phyloP scores from a whole-genome alignment of 2,113 vertebrate genomes.

The Nesogale talazaci region DNA sequence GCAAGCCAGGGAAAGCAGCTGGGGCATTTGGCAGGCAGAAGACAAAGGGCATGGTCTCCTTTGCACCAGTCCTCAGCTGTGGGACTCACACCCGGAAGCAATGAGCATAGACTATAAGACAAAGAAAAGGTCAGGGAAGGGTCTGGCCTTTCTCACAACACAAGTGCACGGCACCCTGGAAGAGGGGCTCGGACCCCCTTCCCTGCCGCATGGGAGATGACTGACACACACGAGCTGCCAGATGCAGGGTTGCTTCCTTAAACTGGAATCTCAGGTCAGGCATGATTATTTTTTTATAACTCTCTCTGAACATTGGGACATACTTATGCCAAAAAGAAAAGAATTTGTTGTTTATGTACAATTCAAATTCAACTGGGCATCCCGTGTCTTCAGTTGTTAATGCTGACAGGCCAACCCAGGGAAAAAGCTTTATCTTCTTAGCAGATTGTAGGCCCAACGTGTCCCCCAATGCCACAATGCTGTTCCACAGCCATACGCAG shows the following conservation, averaged over 20 bases:
- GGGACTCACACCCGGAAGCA: constrained; percentile 9
- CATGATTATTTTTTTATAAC: background rate
- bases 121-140: background rate
- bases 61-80: background rate
- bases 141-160: background rate
- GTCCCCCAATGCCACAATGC: background rate
- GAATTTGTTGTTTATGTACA: background rate
- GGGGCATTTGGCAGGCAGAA: constrained; percentile 20
- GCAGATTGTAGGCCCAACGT: background rate
- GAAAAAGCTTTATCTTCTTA: background rate
- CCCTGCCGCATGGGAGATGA: background rate
- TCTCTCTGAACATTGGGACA: constrained; percentile 8
- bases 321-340: background rate
- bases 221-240: background rate
- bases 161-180: background rate
- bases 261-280: too few species aligned
- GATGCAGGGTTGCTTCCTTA: background rate
- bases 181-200: background rate
- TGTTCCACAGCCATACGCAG: constrained; percentile 15
- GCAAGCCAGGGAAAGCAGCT: background rate
- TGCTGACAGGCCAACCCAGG: background rate
- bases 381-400: constrained; percentile 32
- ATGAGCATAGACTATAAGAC: constrained; percentile 1
- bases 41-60: constrained; percentile 8
- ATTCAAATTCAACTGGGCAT: constrained; percentile 24